These are phyloP conservation scores for Galaxea fascicularis DNA, from an alignment of 92 coral and sea anemone species.

Conservation along the genomic window DNA sequence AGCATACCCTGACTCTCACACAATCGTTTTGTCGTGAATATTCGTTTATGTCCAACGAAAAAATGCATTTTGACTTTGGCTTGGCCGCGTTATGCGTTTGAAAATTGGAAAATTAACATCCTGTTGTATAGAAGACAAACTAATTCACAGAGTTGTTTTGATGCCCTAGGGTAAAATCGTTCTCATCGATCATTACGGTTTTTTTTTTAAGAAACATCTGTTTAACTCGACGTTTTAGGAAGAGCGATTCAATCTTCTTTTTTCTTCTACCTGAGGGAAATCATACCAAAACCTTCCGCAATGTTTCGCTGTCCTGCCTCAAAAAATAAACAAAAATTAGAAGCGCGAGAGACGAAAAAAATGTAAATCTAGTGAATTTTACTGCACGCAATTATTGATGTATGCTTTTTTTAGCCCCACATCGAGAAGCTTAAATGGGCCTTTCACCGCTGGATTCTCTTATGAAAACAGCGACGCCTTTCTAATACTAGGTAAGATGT, in stretches of 20 bases:
- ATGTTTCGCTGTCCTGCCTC: background rate
- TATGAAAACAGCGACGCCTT: background rate
- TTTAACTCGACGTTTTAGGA: background rate
- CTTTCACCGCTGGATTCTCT: background rate
- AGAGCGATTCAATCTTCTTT: background rate
- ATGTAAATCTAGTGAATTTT: background rate
- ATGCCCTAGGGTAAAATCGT: background rate
- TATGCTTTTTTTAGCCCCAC: background rate
- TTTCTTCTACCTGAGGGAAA: background rate
- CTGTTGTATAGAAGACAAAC: background rate
- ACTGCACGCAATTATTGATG: background rate
- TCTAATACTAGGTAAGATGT: too few species aligned
- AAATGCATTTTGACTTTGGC: background rate
- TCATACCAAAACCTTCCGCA: too few species aligned
- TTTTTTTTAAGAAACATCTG: background rate
- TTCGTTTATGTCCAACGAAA: too few species aligned
- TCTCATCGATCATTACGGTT: background rate
- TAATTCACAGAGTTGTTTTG: background rate
- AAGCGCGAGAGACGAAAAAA: background rate
- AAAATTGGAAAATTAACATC: background rate
- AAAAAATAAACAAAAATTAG: background rate
- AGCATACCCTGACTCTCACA: too few species aligned
- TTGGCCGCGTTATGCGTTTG: background rate
- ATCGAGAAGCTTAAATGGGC: background rate
- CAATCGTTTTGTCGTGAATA: too few species aligned